Evolutionary conservation across 2,888 invertebrate genomes (phyloP), one percentile per base, ranked within the genome.

Genomic region (Gymnosoma rotundatum): DNA sequence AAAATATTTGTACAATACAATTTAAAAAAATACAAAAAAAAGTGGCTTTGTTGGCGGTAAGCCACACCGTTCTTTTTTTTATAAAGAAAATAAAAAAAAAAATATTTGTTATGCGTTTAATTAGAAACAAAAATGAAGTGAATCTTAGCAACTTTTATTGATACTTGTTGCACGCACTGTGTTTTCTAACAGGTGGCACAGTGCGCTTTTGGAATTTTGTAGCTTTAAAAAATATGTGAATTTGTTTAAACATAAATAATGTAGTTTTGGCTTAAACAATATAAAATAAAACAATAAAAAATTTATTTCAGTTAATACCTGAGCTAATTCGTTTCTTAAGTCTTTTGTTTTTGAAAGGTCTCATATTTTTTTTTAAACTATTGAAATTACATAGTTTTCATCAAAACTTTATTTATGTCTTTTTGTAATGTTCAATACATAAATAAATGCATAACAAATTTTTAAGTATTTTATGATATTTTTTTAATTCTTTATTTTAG

Each of bases 401-500:
- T 69, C 54, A 69, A 54, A 69, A 54, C 36, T 70, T 69, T 45
- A 21, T 70, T 69, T 45, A 21, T 58, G 42, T 36, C 12, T 58
- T 66, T 52, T 38, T 50, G 60, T 42, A 78, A 72, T 64, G 48
- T 64, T 38, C 50, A 36, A 66, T 52, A 36, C 52, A 69, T 60
- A 25, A 73, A 66, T 73, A 52, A 60, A 64, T 72, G 75, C 83
- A 79, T 75, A 79, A 72, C 79, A 75, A 83, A 83, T 83, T 83
- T 75, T 66, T 83, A 66, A 72, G 8, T 54, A 50, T 54, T 54
- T 75, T 70, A 75, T 66, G 63, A 64, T 56, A 21, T 12, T 56
- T 75, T 66, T 25, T 32, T 18, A 45, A 48, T 58, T 48, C 32
- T 56, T 64, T 67, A 52, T 69, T 79, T 78, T 63, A 63, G 60